These are phyloP conservation scores for Tachystola acroxantha DNA, from an alignment of 2,888 invertebrate species.

Conservation along the genomic window DNA sequence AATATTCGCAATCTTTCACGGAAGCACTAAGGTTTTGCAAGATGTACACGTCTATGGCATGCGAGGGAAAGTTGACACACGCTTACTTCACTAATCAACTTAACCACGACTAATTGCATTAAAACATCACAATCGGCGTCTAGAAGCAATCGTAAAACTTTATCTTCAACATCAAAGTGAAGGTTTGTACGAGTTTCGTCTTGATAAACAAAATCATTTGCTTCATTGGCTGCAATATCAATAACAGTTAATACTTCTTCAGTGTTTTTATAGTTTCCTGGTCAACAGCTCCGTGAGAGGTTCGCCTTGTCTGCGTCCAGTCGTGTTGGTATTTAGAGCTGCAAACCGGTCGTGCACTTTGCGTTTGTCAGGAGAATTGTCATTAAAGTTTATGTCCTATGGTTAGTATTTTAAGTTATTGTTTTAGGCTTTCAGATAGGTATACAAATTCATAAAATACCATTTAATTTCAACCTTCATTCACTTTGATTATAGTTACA, in stretches of 20 bases:
- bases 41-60: constrained; percentile 9
- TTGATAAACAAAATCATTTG: not conserved
- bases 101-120: constrained; percentile 1
- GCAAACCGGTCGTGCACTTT: constrained; percentile 7
- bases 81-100: not conserved
- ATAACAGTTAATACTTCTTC: constrained; percentile 4
- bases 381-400: constrained; percentile 1
- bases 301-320: constrained; percentile 12
- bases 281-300: constrained; percentile 12
- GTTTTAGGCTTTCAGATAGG: too few species aligned
- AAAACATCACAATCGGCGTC: not conserved
- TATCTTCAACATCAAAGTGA: not conserved
- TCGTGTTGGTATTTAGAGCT: constrained; percentile 8
- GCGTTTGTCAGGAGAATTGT: not conserved
- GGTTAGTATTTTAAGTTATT: not conserved
- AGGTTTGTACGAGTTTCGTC: not conserved
- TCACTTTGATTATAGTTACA: too few species aligned
- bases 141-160: not conserved
- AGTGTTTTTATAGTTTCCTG: constrained; percentile 15
- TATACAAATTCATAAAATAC: too few species aligned
- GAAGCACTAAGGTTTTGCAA: constrained; percentile 19
- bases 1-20: constrained; percentile 13
- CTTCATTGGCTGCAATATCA: constrained; percentile 5
- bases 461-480: too few species aligned
- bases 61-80: constrained; percentile 16